Evolutionary conservation across 23 tunicate species (phyloP), one percentile per base, ranked within the genome.

Genomic region (Pegea sp.): DNA sequence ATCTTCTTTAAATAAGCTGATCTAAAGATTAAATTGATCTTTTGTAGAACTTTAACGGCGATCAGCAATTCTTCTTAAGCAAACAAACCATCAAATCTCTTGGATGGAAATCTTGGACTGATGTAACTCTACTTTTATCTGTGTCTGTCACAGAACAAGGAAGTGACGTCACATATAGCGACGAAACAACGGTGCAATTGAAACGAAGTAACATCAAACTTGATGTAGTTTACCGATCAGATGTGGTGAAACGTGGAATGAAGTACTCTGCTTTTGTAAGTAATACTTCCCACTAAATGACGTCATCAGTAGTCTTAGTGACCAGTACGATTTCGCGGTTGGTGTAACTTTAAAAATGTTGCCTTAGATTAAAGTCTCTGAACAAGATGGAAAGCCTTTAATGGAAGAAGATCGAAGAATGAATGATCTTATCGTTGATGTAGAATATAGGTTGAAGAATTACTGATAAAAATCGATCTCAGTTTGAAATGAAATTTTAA

Each of bases 181-280:
- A 56, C 60, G 8, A 16, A 19, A 46, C 60, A 28, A 28, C 19
- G 22, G 22, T 56, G 5, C 11, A 56, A 11, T 11, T 56, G 46
- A 26, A 28, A 28, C 44, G 60, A 28, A 56, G 19, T 7, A 56
- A 56, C 46, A 56, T 56, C 60, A 56, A 56, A 28, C 11, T 56
- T 8, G 60, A 56, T 7, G 48, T 23, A 5, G 13, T 25, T 44
- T 23, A 24, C 46, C 24, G 22, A 19, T 46, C 60, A 11, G 60
- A 56, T 19, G 22, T 22, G 8, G 26, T 56, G 8, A 56, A 56
- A 46, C 60, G 48, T 24, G 60, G 60, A 5, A 44, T 56, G 46
- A 16, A 5, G 48, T 56, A 56, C 48, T 6, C 46, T 13, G 60
- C 60, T 28, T 25, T 7, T 8, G 60, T 56, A 5, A 56, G 60